Conservation (phyloP, 2,797 vertebrate genomes). For the Pitangus sulphuratus region DNA sequence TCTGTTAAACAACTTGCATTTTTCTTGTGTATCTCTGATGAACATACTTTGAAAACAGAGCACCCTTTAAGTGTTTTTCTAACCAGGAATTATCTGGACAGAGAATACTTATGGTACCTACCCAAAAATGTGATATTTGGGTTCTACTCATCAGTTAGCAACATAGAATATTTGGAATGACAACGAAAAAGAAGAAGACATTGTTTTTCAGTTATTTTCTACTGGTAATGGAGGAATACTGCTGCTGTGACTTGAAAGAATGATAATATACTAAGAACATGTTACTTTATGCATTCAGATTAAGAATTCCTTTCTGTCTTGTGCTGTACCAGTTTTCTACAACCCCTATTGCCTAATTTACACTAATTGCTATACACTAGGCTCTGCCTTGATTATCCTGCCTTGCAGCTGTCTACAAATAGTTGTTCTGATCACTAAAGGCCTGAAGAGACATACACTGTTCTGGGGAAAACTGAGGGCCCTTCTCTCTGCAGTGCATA, state of each 20-base stretch:
- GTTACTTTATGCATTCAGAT: background rate
- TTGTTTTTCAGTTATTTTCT: background rate
- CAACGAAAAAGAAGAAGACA: background rate
- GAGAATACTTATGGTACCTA: background rate
- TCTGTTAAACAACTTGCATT: background rate
- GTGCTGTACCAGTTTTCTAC: background rate
- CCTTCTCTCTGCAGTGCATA: background rate
- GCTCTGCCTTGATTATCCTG: background rate
- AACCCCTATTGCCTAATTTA: background rate
- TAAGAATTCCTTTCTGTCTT: background rate
- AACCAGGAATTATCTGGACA: background rate
- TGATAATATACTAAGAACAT: background rate
- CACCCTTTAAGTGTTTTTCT: background rate
- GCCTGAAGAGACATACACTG: background rate
- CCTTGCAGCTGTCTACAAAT: background rate
- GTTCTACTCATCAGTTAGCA: background rate
- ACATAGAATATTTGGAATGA: background rate
- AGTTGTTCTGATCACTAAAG: background rate
- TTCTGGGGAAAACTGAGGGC: background rate
- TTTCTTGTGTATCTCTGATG: background rate
- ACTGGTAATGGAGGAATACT: background rate
- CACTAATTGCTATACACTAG: background rate
- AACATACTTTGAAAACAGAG: background rate
- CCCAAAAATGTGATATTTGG: fast-evolving
- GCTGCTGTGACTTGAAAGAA: background rate